These are phyloP conservation scores for Agrilus planipennis DNA, from an alignment of 1,140 invertebrate species.

Conservation along the genomic window DNA sequence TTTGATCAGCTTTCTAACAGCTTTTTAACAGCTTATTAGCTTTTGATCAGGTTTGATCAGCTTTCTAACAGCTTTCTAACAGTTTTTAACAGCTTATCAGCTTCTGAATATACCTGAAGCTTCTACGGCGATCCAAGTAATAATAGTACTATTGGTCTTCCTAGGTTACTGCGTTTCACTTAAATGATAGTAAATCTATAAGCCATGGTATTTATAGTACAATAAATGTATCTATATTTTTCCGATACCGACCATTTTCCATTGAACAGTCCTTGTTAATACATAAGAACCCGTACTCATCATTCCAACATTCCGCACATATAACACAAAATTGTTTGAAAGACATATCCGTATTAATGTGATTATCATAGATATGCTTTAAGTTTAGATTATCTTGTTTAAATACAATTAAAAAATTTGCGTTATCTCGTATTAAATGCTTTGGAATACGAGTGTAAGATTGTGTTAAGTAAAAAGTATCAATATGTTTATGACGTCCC, in stretches of 20 bases:
- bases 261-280: constrained; percentile 25
- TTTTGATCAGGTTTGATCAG: too few relatives aligned
- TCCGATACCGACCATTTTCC: constrained; percentile 24
- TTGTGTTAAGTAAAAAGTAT: constrained; percentile 28
- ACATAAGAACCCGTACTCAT: constrained; percentile 22
- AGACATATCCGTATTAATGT: constrained; percentile 29
- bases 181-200: too few relatives aligned
- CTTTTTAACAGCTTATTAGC: too few relatives aligned
- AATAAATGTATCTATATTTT: constrained; percentile 23
- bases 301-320: constrained; percentile 26
- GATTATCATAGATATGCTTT: constrained; percentile 33
- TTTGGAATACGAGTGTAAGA: constrained; percentile 33
- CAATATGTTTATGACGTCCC: constrained; percentile 28
- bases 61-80: too few relatives aligned
- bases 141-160: too few relatives aligned
- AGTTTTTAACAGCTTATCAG: too few relatives aligned
- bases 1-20: too few relatives aligned
- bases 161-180: too few relatives aligned
- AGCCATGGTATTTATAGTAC: too few relatives aligned
- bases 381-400: constrained; percentile 35
- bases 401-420: constrained; percentile 32
- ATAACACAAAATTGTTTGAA: constrained; percentile 22
- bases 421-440: constrained; percentile 35
- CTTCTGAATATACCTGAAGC: too few relatives aligned
- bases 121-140: too few relatives aligned